Conservation (phyloP, 2,113 vertebrate species). For the Oryzias curvinotus region DNA sequence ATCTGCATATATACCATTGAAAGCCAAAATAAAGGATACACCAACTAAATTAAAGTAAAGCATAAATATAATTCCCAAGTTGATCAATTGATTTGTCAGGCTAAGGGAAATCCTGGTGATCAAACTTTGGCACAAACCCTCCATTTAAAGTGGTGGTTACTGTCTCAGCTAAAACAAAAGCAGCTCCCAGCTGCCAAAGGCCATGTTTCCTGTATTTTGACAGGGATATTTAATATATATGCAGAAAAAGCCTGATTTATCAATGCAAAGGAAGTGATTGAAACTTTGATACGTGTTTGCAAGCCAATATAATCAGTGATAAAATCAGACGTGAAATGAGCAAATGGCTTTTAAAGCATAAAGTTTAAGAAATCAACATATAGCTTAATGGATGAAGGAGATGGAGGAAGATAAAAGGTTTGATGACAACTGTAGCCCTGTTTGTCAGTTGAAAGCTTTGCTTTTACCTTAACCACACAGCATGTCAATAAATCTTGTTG, state of each 20-base stretch:
- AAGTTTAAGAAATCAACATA: constrained; percentile 67
- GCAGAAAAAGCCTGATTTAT: constrained; percentile 60
- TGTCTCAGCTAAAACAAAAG: constrained; percentile 55
- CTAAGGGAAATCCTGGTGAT: constrained; percentile 46
- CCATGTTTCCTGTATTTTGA: constrained; percentile 67
- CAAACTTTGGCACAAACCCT: constrained; percentile 50
- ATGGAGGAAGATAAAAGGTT: constrained; percentile 71
- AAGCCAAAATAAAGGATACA: constrained; percentile 72
- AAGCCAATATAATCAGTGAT: constrained; percentile 66
- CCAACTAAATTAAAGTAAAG: constrained; percentile 26
- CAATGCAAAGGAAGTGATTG: constrained; percentile 61
- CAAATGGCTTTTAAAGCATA: constrained; percentile 73
- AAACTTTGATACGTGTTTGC: constrained; percentile 39
- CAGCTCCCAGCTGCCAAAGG: constrained; percentile 33
- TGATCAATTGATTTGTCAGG: constrained; percentile 34
- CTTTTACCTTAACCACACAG: constrained; percentile 76
- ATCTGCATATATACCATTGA: constrained; percentile 63
- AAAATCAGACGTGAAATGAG: constrained; percentile 75
- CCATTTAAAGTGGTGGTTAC: constrained; percentile 38
- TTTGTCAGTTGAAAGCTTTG: constrained; percentile 78
- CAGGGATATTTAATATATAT: constrained; percentile 56
- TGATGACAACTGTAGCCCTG: constrained; percentile 71
- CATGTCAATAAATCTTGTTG: constrained; percentile 66
- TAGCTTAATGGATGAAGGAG: constrained; percentile 76
- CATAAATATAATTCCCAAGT: constrained; percentile 32